Percentiles rank a stretch among this genome's conserved stretches.
Evolutionary conservation across 2,888 invertebrate genomes (phyloP).

Genomic region (Stomorhina lunata): DNA sequence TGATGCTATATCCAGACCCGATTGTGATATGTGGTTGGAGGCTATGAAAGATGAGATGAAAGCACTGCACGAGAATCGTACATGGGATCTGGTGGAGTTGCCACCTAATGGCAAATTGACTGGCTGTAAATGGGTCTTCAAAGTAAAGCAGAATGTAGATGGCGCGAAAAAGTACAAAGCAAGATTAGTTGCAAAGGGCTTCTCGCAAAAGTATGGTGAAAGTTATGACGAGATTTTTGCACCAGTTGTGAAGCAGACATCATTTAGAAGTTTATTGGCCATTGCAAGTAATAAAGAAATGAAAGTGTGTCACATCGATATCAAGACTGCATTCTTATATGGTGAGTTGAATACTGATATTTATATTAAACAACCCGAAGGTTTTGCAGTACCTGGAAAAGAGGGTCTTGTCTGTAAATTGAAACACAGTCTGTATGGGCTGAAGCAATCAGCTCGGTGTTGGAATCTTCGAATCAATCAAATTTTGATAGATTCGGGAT

Average conservation of each 20-base stretch:
- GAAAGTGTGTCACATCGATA: slow-evolving; percentile 26
- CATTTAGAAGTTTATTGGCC: slow-evolving; percentile 8
- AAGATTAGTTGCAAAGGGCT: slow-evolving; percentile 9
- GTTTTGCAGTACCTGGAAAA: not conserved
- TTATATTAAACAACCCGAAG: slow-evolving; percentile 3
- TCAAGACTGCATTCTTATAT: slow-evolving; percentile 9
- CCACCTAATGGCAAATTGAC: too few species aligned
- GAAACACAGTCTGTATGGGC: not conserved
- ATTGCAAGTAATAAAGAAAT: not conserved
- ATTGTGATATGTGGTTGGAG: not conserved
- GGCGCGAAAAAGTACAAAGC: not conserved
- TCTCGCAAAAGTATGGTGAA: slow-evolving; percentile 5
- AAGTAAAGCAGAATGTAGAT: not conserved
- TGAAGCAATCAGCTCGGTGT: not conserved
- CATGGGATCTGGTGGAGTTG: slow-evolving; percentile 9
- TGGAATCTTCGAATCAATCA: not conserved
- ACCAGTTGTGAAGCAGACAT: not conserved
- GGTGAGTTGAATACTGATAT: not conserved
- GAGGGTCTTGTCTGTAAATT: not conserved
- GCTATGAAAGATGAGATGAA: slow-evolving; percentile 16
- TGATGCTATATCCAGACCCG: not conserved
- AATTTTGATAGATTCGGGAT: not conserved
- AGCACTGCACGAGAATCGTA: not conserved
- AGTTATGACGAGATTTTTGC: slow-evolving; percentile 8
- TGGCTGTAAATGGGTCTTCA: slow-evolving; percentile 16